Evolutionary conservation across 2,888 invertebrate genomes (phyloP).

Genomic region (Drosophila multiciliata): DNA sequence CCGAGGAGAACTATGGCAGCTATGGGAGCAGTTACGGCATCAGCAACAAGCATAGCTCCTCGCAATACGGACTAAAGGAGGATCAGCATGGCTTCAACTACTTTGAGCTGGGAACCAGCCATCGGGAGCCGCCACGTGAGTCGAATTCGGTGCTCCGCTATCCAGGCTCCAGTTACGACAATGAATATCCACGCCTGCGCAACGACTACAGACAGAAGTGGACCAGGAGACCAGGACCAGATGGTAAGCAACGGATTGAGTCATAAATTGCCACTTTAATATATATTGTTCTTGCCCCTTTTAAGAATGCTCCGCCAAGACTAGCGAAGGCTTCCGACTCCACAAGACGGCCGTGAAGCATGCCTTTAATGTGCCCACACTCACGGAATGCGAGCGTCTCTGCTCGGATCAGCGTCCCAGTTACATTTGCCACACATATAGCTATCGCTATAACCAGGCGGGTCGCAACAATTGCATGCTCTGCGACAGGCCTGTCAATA

Average conservation of each 20-base stretch:
- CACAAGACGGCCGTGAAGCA: constrained; percentile 89
- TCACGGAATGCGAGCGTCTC: constrained; percentile 91
- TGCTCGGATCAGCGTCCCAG: constrained; percentile 89
- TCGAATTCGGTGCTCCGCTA: constrained; percentile 85
- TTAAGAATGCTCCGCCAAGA: constrained; percentile 90
- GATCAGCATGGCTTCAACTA: constrained; percentile 84
- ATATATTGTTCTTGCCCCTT: constrained; percentile 3
- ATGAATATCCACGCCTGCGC: constrained; percentile 66
- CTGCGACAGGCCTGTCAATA: constrained; percentile 89
- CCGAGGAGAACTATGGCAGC: constrained; percentile 86
- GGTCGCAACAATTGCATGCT: constrained; percentile 90
- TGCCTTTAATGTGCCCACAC: constrained; percentile 88
- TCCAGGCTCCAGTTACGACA: constrained; percentile 85
- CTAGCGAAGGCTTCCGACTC: constrained; percentile 91
- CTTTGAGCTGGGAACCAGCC: constrained; percentile 84
- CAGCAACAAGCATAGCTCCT: constrained; percentile 83
- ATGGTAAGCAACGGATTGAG: constrained; percentile 74
- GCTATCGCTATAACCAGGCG: constrained; percentile 87
- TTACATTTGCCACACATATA: constrained; percentile 91
- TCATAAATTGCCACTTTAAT: background rate
- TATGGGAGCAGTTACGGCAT: constrained; percentile 88
- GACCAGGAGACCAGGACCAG: constrained; percentile 85
- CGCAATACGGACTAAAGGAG: constrained; percentile 86
- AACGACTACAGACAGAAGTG: constrained; percentile 83
- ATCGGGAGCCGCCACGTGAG: constrained; percentile 77